Evolutionary conservation across 2,113 vertebrate genomes (phyloP).

Genomic region (Daphoenositta chrysoptera): DNA sequence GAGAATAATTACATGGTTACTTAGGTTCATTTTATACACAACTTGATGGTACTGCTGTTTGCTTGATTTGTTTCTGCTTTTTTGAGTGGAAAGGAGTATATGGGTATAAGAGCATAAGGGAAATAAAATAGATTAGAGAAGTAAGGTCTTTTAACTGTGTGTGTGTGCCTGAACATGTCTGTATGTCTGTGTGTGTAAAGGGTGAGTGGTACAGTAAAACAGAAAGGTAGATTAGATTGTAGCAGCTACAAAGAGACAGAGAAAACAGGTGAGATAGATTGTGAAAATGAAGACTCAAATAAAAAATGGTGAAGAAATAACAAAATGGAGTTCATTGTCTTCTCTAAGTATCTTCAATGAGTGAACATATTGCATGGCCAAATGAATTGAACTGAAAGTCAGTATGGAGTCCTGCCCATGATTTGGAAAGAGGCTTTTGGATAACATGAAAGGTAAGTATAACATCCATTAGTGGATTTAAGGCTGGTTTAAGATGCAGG

Average conservation of each 20-base stretch:
- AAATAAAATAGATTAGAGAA: background rate
- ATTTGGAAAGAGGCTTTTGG: background rate
- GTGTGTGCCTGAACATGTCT: rapidly evolving
- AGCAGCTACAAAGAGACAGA: background rate
- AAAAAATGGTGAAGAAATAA: background rate
- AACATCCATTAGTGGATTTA: background rate
- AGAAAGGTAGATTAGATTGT: background rate
- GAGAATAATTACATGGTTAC: slow-evolving; percentile 63
- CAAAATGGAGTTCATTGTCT: background rate
- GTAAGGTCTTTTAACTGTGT: background rate
- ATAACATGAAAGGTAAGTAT: background rate
- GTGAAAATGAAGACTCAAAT: background rate
- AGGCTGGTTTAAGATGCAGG: background rate
- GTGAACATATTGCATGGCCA: background rate
- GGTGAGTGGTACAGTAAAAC: rapidly evolving
- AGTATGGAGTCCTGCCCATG: background rate
- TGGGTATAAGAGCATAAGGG: background rate
- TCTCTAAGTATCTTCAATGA: background rate
- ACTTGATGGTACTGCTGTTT: slow-evolving; percentile 10
- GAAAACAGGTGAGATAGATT: background rate
- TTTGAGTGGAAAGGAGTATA: background rate
- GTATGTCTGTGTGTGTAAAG: background rate
- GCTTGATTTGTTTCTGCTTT: slow-evolving; percentile 21
- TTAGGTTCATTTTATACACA: slow-evolving; percentile 45
- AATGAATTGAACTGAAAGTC: background rate